phyloP scores from a whole-genome alignment of 2,888 invertebrate species.

The Lithophane leautieri region DNA sequence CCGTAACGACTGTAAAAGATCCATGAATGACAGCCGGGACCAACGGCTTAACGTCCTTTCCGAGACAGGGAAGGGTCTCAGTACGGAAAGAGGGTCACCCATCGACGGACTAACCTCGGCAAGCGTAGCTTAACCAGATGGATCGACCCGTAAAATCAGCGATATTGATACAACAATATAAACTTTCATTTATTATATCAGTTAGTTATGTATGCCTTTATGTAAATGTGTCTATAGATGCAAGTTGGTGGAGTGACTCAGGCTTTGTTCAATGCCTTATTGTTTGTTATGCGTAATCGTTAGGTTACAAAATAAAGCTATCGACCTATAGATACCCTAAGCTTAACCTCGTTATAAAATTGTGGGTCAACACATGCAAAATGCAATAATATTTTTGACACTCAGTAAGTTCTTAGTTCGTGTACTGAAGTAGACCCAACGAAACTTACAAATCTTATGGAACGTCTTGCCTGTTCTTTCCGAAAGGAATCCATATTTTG shows the following conservation, averaged over 20 bases:
- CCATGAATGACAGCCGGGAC: too few relatives aligned
- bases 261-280: conserved; percentile 52
- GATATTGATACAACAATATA: background rate
- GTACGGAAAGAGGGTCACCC: too few relatives aligned
- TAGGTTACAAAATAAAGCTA: conserved; percentile 36
- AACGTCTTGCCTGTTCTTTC: background rate
- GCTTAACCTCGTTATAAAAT: conserved; percentile 18
- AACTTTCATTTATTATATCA: conserved; percentile 34
- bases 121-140: too few relatives aligned
- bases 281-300: conserved; percentile 48
- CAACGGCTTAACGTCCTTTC: too few relatives aligned
- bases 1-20: too few relatives aligned
- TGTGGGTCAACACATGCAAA: conserved; percentile 12
- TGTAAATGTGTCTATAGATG: conserved; percentile 4
- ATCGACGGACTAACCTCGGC: too few relatives aligned
- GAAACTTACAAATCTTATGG: background rate
- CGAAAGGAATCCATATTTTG: too few relatives aligned
- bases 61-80: too few relatives aligned
- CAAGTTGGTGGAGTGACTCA: conserved; percentile 41
- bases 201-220: conserved; percentile 27
- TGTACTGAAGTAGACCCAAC: background rate
- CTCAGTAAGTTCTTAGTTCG: background rate
- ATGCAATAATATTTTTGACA: background rate
- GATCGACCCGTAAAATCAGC: background rate
- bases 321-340: background rate